Conservation (phyloP, 1,140 invertebrate genomes). For the Drosophila parabipectinata region DNA sequence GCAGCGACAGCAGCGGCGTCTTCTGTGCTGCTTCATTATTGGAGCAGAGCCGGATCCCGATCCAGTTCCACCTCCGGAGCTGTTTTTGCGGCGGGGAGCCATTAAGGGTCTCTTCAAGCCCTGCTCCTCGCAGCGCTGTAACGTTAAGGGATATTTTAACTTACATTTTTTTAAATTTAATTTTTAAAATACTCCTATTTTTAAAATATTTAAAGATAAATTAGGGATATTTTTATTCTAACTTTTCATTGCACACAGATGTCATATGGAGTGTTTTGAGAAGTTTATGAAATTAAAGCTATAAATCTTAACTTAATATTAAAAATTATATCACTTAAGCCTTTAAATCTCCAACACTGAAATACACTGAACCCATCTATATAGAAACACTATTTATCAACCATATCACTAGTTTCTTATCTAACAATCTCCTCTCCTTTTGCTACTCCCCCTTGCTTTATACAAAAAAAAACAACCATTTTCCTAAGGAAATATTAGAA, state of each 20-base stretch:
- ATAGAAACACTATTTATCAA: too few relatives aligned
- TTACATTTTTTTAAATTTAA: background rate
- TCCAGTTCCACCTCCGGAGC: slow-evolving; percentile 52
- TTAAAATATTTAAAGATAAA: too few relatives aligned
- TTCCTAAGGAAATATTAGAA: background rate
- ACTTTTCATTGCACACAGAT: too few relatives aligned
- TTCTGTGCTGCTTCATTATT: slow-evolving; percentile 84
- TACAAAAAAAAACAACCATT: background rate
- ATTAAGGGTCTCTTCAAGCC: slow-evolving; percentile 90
- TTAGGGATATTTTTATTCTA: too few relatives aligned
- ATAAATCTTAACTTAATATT: too few relatives aligned
- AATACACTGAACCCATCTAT: too few relatives aligned
- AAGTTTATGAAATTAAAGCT: too few relatives aligned
- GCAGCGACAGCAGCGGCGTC: slow-evolving; percentile 85
- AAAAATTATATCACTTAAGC: too few relatives aligned
- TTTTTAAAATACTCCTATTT: background rate
- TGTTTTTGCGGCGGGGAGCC: slow-evolving; percentile 87
- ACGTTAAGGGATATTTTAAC: background rate
- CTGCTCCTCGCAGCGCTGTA: slow-evolving; percentile 88
- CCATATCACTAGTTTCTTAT: background rate
- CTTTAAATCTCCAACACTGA: too few relatives aligned
- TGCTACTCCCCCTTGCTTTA: background rate
- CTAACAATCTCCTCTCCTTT: background rate
- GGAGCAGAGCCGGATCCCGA: slow-evolving; percentile 79
- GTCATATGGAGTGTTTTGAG: too few relatives aligned